Base-by-base conservation (phyloP, 35 echinoderm and acorn worm genomes). In the Apostichopus japonicus region DNA sequence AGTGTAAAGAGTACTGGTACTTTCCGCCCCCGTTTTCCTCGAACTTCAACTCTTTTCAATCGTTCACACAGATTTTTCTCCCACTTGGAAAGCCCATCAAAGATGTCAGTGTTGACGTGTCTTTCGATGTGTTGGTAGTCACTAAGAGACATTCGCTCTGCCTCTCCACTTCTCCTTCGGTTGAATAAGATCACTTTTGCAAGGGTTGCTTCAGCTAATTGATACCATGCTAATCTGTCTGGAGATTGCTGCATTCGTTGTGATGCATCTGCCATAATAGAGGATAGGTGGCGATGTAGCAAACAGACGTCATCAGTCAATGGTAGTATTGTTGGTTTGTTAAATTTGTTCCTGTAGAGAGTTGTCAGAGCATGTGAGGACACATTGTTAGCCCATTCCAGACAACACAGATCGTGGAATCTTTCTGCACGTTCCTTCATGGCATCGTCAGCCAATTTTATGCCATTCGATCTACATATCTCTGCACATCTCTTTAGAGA, bases 341-440 rank as follows among this genome's bases (percentile, higher is more conserved):
- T 77, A 0, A 9, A 77, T 77, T 77, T 77, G 6, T 77, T 77
- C 24, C 17, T 25, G 24, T 77, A 59, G 11, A 91, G 51, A 13
- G 89, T 91, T 55, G 16, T n/a, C 16, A 91, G 44, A 11, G 89
- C 89, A 55, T 65, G 71, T 9, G 70, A 19, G 16, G 94, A 95
- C 16, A 95, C 90, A 23, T 84, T 54, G 13, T 86, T 24, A 56
- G 79, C 65, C 94, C 94, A 95, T 52, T 92, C 87, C n/a, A 92
- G 13, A 61, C 14, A 22, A 72, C 90, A 95, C 10, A 95, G 80
- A 92, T 95, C 62, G 10, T 51, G 15, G 78, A 92, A 95, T 23
- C 79, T 52, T 77, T 92, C 80, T 77, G 17, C 73, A 7, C 8
- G 6, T 77, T 77, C 73, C 24, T 77, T 6, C 73, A 22, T 17